Percentiles rank a stretch among this genome's conserved stretches.
These are phyloP conservation scores for Taurulus bubalis DNA, from an alignment of 2,113 vertebrate species.

Conservation along the genomic window DNA sequence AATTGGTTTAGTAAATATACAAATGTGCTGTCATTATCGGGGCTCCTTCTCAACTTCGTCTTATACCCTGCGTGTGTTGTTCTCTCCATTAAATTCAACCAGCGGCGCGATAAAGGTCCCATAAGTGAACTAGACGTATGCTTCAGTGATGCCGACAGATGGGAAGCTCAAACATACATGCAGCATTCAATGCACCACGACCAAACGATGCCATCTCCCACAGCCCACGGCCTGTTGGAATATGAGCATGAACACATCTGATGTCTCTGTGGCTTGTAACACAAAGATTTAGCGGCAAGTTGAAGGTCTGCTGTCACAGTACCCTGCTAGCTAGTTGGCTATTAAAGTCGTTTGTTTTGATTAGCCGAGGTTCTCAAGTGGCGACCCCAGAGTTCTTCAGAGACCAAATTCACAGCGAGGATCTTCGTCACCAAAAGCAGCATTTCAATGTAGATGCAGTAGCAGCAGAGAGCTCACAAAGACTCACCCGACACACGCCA, in stretches of 20 bases:
- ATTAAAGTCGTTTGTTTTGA: conserved; percentile 10
- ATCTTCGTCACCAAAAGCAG: not conserved
- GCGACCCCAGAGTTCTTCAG: not conserved
- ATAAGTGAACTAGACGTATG: not conserved
- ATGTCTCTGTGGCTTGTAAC: too few species aligned
- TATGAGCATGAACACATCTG: not conserved
- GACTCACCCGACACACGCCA: too few species aligned
- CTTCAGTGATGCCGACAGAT: conserved; percentile 11
- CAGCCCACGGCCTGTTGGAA: not conserved
- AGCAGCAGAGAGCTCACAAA: too few species aligned
- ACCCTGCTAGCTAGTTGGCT: not conserved
- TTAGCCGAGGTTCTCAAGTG: not conserved
- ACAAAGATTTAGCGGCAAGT: not conserved
- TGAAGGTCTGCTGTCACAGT: not conserved
- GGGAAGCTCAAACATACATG: not conserved
- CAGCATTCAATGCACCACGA: not conserved
- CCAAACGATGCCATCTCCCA: not conserved
- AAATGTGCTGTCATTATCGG: conserved; percentile 9
- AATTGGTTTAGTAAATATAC: conserved; percentile 5
- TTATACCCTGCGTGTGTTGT: not conserved
- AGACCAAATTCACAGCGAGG: too few species aligned
- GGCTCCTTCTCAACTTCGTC: not conserved
- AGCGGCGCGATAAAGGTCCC: not conserved
- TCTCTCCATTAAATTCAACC: not conserved
- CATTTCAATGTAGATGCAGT: too few species aligned